Conservation (phyloP, 2,797 vertebrate genomes). For the Rousettus madagascariensis region DNA sequence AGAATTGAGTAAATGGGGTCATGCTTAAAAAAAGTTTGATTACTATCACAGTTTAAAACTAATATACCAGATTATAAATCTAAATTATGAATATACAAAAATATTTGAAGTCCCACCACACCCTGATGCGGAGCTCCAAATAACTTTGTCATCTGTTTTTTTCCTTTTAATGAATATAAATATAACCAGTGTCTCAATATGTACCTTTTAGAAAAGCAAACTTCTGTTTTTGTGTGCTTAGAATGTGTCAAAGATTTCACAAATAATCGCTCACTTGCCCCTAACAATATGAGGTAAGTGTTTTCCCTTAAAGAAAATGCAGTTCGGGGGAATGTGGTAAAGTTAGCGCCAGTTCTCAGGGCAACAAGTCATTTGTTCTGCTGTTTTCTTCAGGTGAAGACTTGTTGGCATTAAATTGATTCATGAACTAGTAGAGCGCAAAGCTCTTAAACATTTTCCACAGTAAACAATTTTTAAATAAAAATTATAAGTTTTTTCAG, state of each 20-base stretch:
- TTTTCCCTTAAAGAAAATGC: background rate
- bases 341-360: background rate
- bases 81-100: background rate
- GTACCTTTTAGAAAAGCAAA: background rate
- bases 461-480: background rate
- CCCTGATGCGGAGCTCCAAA: background rate
- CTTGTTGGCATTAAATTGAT: background rate
- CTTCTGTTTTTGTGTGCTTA: background rate
- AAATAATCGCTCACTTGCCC: background rate
- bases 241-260: background rate
- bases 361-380: background rate
- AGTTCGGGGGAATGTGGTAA: background rate
- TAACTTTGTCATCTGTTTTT: background rate
- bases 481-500: background rate
- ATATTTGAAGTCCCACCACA: too few species aligned
- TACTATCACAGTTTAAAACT: background rate
- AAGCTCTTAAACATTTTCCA: background rate
- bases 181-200: background rate
- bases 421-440: background rate
- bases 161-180: background rate
- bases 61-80: background rate
- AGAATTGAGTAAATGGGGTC: background rate
- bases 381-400: background rate
- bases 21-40: background rate
- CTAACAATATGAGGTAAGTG: background rate